Evolutionary conservation across 2,113 vertebrate species (phyloP).

Genomic region (Gulo gulo): DNA sequence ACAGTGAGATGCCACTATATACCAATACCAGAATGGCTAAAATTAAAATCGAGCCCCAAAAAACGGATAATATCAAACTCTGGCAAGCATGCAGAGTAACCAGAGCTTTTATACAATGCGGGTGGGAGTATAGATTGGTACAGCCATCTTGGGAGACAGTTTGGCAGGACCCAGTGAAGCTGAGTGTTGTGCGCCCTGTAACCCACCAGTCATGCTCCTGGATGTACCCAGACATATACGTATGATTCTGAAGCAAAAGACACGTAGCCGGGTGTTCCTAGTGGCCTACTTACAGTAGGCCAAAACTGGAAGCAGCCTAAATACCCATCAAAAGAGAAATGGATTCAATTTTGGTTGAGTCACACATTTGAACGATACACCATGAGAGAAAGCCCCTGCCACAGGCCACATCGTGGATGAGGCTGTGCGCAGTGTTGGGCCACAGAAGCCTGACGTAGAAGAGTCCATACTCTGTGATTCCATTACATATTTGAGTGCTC

Average conservation of each 20-base stretch:
- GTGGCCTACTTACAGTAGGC: background rate
- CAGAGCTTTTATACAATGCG: background rate
- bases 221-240: fast-evolving
- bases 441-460: background rate
- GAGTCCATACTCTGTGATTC: too few species aligned
- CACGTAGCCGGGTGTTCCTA: background rate
- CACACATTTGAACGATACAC: background rate
- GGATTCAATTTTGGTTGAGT: background rate
- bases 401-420: fast-evolving
- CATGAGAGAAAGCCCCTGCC: background rate
- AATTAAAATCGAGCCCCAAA: background rate
- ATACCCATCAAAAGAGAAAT: background rate
- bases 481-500: background rate
- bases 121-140: background rate
- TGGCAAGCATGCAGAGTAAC: background rate
- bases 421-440: background rate
- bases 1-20: background rate
- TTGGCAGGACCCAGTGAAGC: background rate
- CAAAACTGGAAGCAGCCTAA: background rate
- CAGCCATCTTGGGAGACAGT: background rate
- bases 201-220: background rate
- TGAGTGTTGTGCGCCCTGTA: background rate
- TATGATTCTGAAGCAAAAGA: background rate
- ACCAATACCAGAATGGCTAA: background rate
- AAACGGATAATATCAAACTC: background rate